phyloP scores from a whole-genome alignment of 2,113 vertebrate genomes.

The cat (Felis catus) region F.catus_Fca126_mat1.0 CM031419.1:117895501-117896000 shows the following conservation, averaged over 20 bases:
- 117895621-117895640: background rate
- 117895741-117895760: background rate
- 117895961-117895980: too few species aligned
- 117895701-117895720: background rate
- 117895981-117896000: too few species aligned
- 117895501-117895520: too few species aligned
- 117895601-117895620: background rate
- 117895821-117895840: slow-evolving; percentile 29
- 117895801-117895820: background rate
- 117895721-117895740: background rate
- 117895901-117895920: too few species aligned
- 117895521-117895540: too few species aligned
- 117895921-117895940: too few species aligned
- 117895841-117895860: background rate
- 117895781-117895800: background rate
- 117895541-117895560: too few species aligned
- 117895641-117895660: background rate
- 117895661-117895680: background rate
- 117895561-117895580: background rate
- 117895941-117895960: too few species aligned
- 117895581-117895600: background rate
- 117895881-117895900: background rate
- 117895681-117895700: background rate
- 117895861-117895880: background rate
- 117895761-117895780: background rate